Conservation (phyloP, 1,140 invertebrate genomes). For the Harpegnathos saltator region DNA sequence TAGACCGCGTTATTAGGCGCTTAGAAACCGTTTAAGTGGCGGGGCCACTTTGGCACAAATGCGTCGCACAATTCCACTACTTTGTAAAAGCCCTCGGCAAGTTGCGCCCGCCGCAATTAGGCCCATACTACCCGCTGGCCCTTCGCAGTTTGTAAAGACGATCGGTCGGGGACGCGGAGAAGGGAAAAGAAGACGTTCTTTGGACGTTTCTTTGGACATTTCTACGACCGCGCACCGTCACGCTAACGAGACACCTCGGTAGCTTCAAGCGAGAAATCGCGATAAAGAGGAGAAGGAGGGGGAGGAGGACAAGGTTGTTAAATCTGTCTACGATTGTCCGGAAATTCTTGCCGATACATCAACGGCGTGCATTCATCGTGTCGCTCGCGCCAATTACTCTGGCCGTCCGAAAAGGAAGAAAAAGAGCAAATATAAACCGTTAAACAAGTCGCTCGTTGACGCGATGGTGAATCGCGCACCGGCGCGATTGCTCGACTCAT, state of each 20-base stretch:
- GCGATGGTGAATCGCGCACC: no score
- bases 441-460: no score
- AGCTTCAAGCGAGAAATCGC: constrained; percentile 29
- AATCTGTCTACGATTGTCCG: constrained; percentile 15
- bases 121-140: not conserved
- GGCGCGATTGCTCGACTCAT: no score
- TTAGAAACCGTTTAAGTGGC: constrained; percentile 76
- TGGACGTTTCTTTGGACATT: not conserved
- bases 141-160: constrained; percentile 26
- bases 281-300: no score
- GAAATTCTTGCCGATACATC: constrained; percentile 6
- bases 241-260: constrained; percentile 44
- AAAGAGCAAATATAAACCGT: no score
- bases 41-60: constrained; percentile 35
- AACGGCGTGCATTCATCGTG: not conserved
- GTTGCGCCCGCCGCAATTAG: constrained; percentile 53
- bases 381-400: constrained; percentile 30
- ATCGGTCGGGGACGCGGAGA: not conserved
- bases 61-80: constrained; percentile 57
- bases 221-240: constrained; percentile 25
- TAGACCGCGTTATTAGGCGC: constrained; percentile 71
- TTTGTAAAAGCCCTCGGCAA: constrained; percentile 63
- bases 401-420: no score
- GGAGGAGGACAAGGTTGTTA: no score
- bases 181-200: constrained; percentile 10